Conservation (phyloP, 1,140 invertebrate species). For the Agrilus planipennis region DNA sequence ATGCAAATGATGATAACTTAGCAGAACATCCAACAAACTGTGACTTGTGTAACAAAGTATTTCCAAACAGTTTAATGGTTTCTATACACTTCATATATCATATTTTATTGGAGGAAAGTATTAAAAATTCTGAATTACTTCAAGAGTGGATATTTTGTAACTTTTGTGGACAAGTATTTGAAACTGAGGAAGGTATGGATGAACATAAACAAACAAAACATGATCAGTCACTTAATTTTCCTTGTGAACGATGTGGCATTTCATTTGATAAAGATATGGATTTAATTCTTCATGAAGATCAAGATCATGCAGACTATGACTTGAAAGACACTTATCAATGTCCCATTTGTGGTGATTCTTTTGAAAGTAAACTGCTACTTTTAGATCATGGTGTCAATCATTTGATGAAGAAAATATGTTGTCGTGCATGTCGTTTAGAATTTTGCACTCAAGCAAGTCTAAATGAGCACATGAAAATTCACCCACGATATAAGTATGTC, state of each 20-base stretch:
- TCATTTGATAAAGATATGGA: slow-evolving; percentile 4
- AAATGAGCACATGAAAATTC: slow-evolving; percentile 7
- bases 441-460: slow-evolving; percentile 9
- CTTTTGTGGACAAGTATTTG: slow-evolving; percentile 8
- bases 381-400: slow-evolving; percentile 6
- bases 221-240: background rate
- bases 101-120: slow-evolving; percentile 1
- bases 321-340: background rate
- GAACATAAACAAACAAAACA: slow-evolving; percentile 5
- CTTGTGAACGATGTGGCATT: background rate
- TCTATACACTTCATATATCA: slow-evolving; percentile 10
- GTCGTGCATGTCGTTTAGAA: slow-evolving; percentile 6
- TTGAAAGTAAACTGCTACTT: slow-evolving; percentile 4
- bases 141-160: background rate
- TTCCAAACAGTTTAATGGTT: slow-evolving; percentile 1
- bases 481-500: slow-evolving; percentile 6
- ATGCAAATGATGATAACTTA: no score
- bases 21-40: no score
- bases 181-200: background rate
- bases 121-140: background rate
- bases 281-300: slow-evolving; percentile 7
- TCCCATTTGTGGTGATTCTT: slow-evolving; percentile 6
- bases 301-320: background rate
- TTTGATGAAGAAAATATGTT: slow-evolving; percentile 9
- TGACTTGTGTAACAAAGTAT: slow-evolving; percentile 7